Conservation (phyloP, 1,140 invertebrate genomes). For the Mya arenaria region DNA sequence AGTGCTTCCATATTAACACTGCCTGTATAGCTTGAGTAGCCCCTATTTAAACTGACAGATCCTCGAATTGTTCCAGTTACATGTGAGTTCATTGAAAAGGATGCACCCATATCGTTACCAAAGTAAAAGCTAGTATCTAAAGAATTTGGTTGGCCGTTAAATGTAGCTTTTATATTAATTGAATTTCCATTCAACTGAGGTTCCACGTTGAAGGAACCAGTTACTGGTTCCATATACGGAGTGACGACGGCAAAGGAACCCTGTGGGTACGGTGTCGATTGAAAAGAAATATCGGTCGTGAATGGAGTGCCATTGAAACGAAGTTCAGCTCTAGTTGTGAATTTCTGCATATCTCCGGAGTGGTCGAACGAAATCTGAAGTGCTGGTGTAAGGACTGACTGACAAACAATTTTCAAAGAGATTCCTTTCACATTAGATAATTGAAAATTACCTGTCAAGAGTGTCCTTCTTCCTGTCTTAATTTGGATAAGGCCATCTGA, state of each 20-base stretch:
- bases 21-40: too few relatives aligned
- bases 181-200: neutral
- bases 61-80: too few relatives aligned
- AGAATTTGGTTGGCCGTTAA: neutral
- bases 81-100: neutral
- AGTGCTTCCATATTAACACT: too few relatives aligned
- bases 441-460: slow-evolving; percentile 10
- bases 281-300: neutral
- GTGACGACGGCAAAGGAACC: neutral
- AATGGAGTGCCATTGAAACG: neutral
- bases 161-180: neutral
- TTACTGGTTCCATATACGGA: neutral
- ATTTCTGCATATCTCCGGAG: neutral
- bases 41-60: too few relatives aligned
- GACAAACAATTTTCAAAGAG: neutral
- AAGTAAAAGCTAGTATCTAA: neutral
- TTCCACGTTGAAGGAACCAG: slow-evolving; percentile 1
- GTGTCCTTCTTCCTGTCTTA: slow-evolving; percentile 14
- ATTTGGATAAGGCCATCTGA: neutral
- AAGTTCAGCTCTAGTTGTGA: slow-evolving; percentile 5
- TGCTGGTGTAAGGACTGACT: slow-evolving; percentile 15
- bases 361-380: slow-evolving; percentile 13
- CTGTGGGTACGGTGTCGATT: too few relatives aligned
- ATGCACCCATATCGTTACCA: neutral
- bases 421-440: slow-evolving; percentile 17